Evolutionary conservation across 1,140 invertebrate species (phyloP), one percentile per base, ranked within the genome.

Genomic region (Oryzaephilus surinamensis): DNA sequence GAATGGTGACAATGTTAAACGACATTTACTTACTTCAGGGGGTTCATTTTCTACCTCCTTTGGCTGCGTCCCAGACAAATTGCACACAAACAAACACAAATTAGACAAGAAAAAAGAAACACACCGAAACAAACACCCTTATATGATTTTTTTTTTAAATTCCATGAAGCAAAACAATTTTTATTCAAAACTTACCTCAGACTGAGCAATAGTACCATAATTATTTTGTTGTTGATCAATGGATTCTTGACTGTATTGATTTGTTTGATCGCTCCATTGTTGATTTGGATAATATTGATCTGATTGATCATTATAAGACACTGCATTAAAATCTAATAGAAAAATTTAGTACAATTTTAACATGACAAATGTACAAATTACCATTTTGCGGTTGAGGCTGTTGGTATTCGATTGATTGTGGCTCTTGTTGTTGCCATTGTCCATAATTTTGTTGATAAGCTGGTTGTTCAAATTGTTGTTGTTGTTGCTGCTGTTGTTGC

Each of bases 1-100:
- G 4, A n/a, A 10, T n/a, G 8, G 5, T 24, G n/a, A n/a, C n/a
- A n/a, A n/a, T n/a, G n/a, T n/a, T n/a, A n/a, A n/a, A n/a, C 10
- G 38, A 20, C 26, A 28, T 35, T 28, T 72, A 72, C 70, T 72
- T 72, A 71, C 70, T 67, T 71, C 67, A 48, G 60, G 50, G 16
- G 60, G 15, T 28, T 58, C 39, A 52, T 65, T 69, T 50, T 67
- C 63, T 50, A 66, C 64, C 45, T 57, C 67, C 58, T 69, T 62
- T 54, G 62, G 60, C 67, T 70, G 65, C 64, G 46, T 53, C 11
- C 53, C 51, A 28, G 23, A 34, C n/a, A 32, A 36, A 20, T n/a
- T 7, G 5, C 11, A 24, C 6, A 32, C 1, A 16, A 33, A 33
- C 32, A 21, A n/a, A 34, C 32, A 10, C 21, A 8, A 12, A 2